Percentiles rank a stretch among this genome's conserved stretches.
phyloP scores from a whole-genome alignment of 1,140 invertebrate species.

The Ectropis grisescens region DNA sequence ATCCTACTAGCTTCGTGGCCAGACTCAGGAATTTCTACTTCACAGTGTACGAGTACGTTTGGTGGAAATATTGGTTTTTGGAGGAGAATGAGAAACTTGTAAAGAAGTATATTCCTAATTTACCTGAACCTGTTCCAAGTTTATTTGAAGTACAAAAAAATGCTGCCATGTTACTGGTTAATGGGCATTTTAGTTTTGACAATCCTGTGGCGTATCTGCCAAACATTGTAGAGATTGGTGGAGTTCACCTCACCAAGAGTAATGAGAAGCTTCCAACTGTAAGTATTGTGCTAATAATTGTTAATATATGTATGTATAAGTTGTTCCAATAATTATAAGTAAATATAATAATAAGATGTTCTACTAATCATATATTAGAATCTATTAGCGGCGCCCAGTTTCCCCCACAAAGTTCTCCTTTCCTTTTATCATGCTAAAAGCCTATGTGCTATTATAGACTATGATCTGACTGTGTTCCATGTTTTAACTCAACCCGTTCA shows the following conservation, averaged over 20 bases:
- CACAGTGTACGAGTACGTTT: constrained; percentile 36
- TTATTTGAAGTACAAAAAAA: constrained; percentile 62
- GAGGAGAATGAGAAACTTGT: constrained; percentile 45
- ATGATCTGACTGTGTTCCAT: too few relatives aligned
- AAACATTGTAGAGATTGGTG: constrained; percentile 72
- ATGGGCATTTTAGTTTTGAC: constrained; percentile 61
- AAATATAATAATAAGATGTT: too few relatives aligned
- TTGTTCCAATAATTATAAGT: constrained; percentile 4
- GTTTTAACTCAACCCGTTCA: too few relatives aligned
- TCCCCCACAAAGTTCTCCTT: too few relatives aligned
- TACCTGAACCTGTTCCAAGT: constrained; percentile 49
- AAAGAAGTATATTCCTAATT: constrained; percentile 34
- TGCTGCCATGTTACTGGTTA: constrained; percentile 64
- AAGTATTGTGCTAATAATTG: constrained; percentile 10
- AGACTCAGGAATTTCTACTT: constrained; percentile 51
- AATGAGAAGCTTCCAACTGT: constrained; percentile 34
- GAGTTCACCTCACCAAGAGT: constrained; percentile 65
- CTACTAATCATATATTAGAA: too few relatives aligned
- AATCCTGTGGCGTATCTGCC: constrained; percentile 59
- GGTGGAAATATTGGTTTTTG: constrained; percentile 45
- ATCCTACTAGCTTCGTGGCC: constrained; percentile 40
- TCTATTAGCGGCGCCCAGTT: too few relatives aligned
- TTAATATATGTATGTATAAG: too few relatives aligned
- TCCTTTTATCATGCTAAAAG: too few relatives aligned
- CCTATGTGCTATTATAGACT: too few relatives aligned